Percentiles rank a stretch among this genome's conserved stretches.
Evolutionary conservation across 2,797 vertebrate species (phyloP).

Genomic region (Clarias laeviceps): DNA sequence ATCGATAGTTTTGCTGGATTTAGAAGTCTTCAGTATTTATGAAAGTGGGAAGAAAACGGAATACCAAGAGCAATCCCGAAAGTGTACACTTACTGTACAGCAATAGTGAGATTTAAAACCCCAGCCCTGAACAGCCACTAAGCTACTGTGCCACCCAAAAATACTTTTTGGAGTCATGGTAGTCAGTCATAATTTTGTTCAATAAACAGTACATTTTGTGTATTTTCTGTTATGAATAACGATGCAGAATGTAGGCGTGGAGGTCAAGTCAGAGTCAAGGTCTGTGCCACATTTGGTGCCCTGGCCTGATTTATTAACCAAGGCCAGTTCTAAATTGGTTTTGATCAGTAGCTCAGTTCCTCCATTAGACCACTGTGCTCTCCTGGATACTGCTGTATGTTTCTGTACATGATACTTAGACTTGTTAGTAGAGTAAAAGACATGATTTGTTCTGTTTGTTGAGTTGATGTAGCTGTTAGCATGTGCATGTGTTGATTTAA

Average conservation of each 20-base stretch:
- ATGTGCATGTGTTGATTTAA: constrained; percentile 40
- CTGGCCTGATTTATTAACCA: not conserved
- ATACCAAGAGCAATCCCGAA: too few species aligned
- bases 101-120: too few species aligned
- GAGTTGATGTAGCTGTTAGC: constrained; percentile 40
- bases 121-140: too few species aligned
- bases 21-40: too few species aligned
- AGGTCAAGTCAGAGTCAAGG: too few species aligned
- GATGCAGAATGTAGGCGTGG: not conserved
- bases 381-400: not conserved
- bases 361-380: not conserved
- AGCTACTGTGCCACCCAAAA: too few species aligned
- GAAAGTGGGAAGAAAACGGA: too few species aligned
- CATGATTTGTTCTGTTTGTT: constrained; percentile 41
- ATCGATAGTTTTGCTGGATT: too few species aligned
- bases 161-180: too few species aligned
- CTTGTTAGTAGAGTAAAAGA: constrained; percentile 15
- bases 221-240: not conserved
- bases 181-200: not conserved
- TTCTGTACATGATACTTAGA: constrained; percentile 5
- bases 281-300: not conserved
- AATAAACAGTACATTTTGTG: not conserved
- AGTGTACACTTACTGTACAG: too few species aligned
- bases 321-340: not conserved
- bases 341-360: not conserved